Evolutionary conservation across 1,140 invertebrate genomes (phyloP).

Genomic region (Drosophila quadrilineata): DNA sequence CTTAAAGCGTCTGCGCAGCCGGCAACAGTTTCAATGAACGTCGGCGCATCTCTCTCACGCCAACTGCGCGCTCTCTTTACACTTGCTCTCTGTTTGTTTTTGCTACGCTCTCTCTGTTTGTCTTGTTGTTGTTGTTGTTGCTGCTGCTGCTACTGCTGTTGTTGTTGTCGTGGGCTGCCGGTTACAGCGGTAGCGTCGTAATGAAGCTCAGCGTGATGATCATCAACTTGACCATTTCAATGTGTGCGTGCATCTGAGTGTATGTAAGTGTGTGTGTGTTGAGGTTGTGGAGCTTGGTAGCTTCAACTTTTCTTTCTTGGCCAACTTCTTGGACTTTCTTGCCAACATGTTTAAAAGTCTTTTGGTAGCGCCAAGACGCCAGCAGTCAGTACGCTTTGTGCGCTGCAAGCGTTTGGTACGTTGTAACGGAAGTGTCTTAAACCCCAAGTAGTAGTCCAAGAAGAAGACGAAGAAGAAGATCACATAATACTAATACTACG

Average conservation of each 20-base stretch:
- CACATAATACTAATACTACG: conserved; percentile 4
- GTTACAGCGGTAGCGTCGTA: conserved; percentile 20
- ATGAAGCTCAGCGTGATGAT: conserved; percentile 3
- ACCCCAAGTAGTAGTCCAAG: conserved; percentile 2
- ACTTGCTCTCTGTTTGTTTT: conserved; percentile 1
- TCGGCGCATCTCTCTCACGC: neutral
- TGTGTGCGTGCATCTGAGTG: neutral
- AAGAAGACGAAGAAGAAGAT: conserved; percentile 5
- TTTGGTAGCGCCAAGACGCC: conserved; percentile 63
- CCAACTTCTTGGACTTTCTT: conserved; percentile 75
- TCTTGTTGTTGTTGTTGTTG: too few species aligned
- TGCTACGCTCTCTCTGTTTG: conserved; percentile 28
- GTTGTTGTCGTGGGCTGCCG: conserved; percentile 16
- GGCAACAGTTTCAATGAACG: conserved; percentile 35
- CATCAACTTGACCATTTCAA: conserved; percentile 58
- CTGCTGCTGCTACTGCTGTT: too few species aligned
- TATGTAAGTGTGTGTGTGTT: conserved; percentile 7
- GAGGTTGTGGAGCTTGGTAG: conserved; percentile 26
- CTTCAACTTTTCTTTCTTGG: conserved; percentile 69
- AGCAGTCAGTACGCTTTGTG: conserved; percentile 68
- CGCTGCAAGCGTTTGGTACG: conserved; percentile 74
- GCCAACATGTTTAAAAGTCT: conserved; percentile 78
- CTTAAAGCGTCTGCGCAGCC: conserved; percentile 50
- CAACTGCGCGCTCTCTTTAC: neutral
- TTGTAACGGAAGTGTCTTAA: conserved; percentile 58